A percentile compares a stretch with the other conserved stretches of the same genome.
Conservation (phyloP, 2,797 vertebrate species). For the Pipistrellus nathusii region DNA sequence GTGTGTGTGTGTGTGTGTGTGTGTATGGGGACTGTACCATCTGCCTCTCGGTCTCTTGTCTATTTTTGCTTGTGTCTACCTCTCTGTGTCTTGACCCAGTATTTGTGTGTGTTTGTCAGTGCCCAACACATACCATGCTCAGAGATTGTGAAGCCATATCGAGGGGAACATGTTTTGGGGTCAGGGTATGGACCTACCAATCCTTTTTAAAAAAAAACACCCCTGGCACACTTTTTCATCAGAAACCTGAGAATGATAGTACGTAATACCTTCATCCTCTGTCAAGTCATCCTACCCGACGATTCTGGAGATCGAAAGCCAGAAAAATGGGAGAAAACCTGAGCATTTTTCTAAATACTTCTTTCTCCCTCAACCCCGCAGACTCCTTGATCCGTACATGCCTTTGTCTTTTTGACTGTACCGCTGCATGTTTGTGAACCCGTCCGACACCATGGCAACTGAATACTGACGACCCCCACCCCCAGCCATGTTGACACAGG, state of each 20-base stretch:
- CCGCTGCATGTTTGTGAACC: neutral
- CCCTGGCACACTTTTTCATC: neutral
- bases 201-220: neutral
- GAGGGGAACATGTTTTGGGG: neutral
- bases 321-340: neutral
- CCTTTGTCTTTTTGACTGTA: neutral
- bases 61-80: neutral
- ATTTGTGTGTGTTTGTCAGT: neutral
- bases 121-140: neutral
- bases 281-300: neutral
- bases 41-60: neutral
- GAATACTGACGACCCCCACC: neutral
- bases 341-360: neutral
- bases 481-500: neutral
- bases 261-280: rapidly evolving
- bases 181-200: neutral
- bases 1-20: neutral
- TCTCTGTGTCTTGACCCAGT: neutral
- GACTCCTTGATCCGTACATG: neutral
- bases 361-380: neutral
- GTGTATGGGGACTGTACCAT: neutral
- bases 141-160: neutral
- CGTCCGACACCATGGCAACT: neutral
- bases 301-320: neutral
- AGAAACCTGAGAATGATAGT: neutral